These are phyloP conservation scores for Varanus komodoensis DNA, from an alignment of 2,113 vertebrate species.

Conservation along the genomic window DNA sequence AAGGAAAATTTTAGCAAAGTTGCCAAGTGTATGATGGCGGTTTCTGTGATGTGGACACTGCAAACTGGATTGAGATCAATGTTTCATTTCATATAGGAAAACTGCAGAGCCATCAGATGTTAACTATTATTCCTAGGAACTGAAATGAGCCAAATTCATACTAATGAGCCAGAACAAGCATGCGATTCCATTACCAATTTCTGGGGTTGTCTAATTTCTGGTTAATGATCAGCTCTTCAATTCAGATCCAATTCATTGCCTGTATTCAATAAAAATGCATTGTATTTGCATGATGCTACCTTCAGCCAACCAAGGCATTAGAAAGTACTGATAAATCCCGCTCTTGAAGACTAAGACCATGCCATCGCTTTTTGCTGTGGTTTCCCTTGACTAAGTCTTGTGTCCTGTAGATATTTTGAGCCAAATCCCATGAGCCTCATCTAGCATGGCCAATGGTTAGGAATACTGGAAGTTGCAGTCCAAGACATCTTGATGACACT, in stretches of 20 bases:
- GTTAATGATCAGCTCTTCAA: background rate
- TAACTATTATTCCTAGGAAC: background rate
- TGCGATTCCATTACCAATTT: background rate
- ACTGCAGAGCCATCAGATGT: conserved; percentile 12
- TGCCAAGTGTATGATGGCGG: background rate
- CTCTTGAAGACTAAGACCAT: background rate
- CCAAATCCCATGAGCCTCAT: background rate
- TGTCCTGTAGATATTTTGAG: background rate
- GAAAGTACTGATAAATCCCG: background rate
- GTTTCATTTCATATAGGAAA: conserved; percentile 15
- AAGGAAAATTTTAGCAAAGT: conserved; percentile 31
- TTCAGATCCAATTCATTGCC: background rate
- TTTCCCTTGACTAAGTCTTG: background rate
- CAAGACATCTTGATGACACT: background rate
- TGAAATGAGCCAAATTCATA: background rate
- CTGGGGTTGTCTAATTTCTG: conserved; percentile 9
- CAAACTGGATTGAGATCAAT: conserved; percentile 19
- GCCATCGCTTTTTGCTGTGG: background rate
- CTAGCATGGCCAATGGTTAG: background rate
- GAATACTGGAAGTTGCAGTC: background rate
- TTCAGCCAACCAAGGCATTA: background rate
- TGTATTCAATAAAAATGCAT: background rate
- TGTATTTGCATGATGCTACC: background rate
- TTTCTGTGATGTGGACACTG: conserved; percentile 1
- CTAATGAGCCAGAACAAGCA: conserved; percentile 8